Percentiles rank a stretch among this genome's conserved stretches.
Evolutionary conservation across 2,113 vertebrate species (phyloP).

Genomic region (Forbesichthys papilliferus): DNA sequence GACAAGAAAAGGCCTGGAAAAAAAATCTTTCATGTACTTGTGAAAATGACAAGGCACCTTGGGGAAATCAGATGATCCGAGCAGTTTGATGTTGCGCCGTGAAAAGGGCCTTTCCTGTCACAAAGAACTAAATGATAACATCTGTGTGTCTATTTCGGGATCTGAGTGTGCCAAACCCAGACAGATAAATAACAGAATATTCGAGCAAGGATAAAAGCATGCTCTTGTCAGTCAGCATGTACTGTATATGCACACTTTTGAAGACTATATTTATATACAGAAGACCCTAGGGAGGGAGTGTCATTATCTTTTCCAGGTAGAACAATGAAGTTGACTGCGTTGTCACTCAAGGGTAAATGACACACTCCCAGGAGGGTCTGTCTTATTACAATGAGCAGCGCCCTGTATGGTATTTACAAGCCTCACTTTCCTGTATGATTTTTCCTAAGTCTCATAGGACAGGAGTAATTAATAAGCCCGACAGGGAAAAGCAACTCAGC

Average conservation of each 20-base stretch:
- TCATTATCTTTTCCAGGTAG: slow-evolving; percentile 52
- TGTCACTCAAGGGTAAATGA: slow-evolving; percentile 39
- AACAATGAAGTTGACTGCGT: slow-evolving; percentile 30
- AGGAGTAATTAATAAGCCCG: slow-evolving; percentile 11
- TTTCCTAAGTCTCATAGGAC: slow-evolving; percentile 12
- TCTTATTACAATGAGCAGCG: slow-evolving; percentile 46
- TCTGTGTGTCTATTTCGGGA: slow-evolving; percentile 49
- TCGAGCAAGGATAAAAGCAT: slow-evolving; percentile 26
- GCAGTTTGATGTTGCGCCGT: slow-evolving; percentile 32
- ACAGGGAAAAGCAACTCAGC: background rate
- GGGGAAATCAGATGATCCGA: slow-evolving; percentile 45
- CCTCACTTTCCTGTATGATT: slow-evolving; percentile 8
- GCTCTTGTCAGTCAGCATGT: background rate
- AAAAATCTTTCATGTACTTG: slow-evolving; percentile 23
- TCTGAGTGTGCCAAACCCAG: background rate
- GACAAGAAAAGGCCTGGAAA: slow-evolving; percentile 16
- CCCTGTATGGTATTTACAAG: slow-evolving; percentile 33
- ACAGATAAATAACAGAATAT: background rate
- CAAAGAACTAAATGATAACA: slow-evolving; percentile 46
- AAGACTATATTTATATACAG: slow-evolving; percentile 60
- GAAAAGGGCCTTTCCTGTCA: slow-evolving; percentile 41
- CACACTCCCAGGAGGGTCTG: slow-evolving; percentile 24
- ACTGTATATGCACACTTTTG: slow-evolving; percentile 1
- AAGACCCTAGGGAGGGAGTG: slow-evolving; percentile 52
- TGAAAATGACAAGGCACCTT: slow-evolving; percentile 38